Conservation (phyloP, 2,888 invertebrate genomes). For the Trilocha varians region DNA sequence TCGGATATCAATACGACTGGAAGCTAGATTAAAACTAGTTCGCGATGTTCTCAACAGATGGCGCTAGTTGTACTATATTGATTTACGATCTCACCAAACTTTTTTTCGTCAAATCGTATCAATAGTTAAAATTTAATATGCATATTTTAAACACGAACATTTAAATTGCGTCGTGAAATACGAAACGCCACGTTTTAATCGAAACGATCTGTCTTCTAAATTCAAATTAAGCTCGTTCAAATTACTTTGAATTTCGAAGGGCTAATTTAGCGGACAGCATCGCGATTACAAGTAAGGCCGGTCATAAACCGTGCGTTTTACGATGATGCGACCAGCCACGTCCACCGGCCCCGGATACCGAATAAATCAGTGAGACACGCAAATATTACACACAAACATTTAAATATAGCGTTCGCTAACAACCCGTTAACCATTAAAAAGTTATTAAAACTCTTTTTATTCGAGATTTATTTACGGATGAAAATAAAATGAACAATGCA, state of each 20-base stretch:
- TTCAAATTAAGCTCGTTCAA: conserved; percentile 2
- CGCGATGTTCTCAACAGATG: neutral
- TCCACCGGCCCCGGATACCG: conserved; percentile 24
- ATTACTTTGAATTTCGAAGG: conserved; percentile 1
- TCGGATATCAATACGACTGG: neutral
- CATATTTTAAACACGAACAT: neutral
- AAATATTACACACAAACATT: conserved; percentile 43
- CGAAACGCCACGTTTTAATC: neutral
- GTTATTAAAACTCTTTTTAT: neutral
- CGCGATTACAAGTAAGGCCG: conserved; percentile 8
- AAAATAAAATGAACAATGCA: conserved; percentile 1
- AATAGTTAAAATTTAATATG: neutral
- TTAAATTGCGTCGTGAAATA: neutral
- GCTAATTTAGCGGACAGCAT: conserved; percentile 3
- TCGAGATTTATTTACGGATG: neutral
- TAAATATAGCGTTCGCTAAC: conserved; percentile 16
- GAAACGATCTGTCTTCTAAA: conserved; percentile 1
- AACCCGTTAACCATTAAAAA: neutral
- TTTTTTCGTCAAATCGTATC: neutral
- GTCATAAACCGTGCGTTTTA: conserved; percentile 47
- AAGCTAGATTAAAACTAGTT: neutral
- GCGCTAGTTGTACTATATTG: neutral
- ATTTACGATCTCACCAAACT: neutral
- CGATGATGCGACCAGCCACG: conserved; percentile 28
- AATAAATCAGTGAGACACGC: conserved; percentile 58